Conservation (phyloP, 2,113 vertebrate species). For the Dromaius novaehollandiae region DNA sequence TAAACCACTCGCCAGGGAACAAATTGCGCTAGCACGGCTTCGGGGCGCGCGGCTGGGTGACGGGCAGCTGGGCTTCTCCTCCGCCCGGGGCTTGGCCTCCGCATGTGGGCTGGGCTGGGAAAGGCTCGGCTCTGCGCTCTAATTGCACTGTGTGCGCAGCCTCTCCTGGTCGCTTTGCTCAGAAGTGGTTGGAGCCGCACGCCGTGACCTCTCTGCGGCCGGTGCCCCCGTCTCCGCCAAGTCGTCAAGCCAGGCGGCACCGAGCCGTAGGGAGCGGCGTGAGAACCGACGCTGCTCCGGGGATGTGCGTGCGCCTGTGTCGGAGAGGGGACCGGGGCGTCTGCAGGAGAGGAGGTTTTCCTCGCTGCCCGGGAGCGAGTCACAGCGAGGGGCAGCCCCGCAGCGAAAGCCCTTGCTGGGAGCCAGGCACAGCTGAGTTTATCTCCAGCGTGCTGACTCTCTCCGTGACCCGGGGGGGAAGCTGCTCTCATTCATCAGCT, state of each 20-base stretch:
- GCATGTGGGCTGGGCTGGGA: background rate
- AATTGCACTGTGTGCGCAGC: background rate
- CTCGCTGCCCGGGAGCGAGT: background rate
- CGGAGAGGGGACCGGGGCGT: background rate
- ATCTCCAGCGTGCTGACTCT: fast-evolving
- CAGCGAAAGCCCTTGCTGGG: background rate
- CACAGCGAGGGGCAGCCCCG: background rate
- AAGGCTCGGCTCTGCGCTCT: background rate
- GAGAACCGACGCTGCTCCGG: fast-evolving
- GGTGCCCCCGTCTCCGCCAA: background rate
- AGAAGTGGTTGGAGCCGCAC: background rate
- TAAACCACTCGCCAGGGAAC: background rate
- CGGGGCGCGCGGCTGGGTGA: background rate
- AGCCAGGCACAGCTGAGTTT: background rate
- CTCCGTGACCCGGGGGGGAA: background rate
- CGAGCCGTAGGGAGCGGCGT: fast-evolving
- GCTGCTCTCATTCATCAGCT: background rate
- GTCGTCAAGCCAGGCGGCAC: fast-evolving
- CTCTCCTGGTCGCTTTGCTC: background rate
- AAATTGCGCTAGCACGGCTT: too few relatives aligned
- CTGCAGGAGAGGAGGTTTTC: background rate
- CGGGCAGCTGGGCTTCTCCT: background rate
- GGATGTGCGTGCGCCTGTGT: background rate
- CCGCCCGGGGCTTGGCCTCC: fast-evolving
- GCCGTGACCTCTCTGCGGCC: background rate